phyloP scores from a whole-genome alignment of 2,113 vertebrate species.

The western clawed frog (Xenopus tropicalis) region DNA sequence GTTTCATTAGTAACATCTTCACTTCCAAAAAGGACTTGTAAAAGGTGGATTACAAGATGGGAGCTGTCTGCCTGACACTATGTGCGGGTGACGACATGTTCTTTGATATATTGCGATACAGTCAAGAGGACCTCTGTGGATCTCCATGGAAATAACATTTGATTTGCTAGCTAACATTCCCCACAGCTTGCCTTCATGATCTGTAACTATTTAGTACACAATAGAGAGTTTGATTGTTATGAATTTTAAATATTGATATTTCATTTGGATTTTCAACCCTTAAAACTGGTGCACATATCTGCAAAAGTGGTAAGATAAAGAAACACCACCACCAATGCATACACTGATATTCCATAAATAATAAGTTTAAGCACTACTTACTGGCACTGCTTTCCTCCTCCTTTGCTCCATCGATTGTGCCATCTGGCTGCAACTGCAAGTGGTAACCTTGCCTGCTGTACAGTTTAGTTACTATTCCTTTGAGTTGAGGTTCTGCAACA shows the following conservation, averaged over 20 bases:
- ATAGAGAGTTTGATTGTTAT: too few species aligned
- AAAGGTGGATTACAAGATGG: neutral
- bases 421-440: conserved; percentile 97
- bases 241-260: too few species aligned
- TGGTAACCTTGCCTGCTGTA: conserved; percentile 98
- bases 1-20: neutral
- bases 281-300: too few species aligned
- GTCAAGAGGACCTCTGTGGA: conserved; percentile 61
- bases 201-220: too few species aligned
- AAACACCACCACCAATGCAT: too few species aligned
- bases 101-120: conserved; percentile 57
- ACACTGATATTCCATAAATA: too few species aligned
- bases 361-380: conserved; percentile 80
- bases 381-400: conserved; percentile 96
- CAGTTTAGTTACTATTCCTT: conserved; percentile 98
- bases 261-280: too few species aligned
- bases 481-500: conserved; percentile 95
- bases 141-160: conserved; percentile 72
- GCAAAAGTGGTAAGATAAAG: too few species aligned
- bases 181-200: too few species aligned
- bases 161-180: conserved; percentile 48
- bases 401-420: conserved; percentile 97
- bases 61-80: conserved; percentile 32
- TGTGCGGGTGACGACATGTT: conserved; percentile 66
- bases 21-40: neutral